phyloP scores from a whole-genome alignment of 2,888 invertebrate species.

The Sialis fuliginosa region DNA sequence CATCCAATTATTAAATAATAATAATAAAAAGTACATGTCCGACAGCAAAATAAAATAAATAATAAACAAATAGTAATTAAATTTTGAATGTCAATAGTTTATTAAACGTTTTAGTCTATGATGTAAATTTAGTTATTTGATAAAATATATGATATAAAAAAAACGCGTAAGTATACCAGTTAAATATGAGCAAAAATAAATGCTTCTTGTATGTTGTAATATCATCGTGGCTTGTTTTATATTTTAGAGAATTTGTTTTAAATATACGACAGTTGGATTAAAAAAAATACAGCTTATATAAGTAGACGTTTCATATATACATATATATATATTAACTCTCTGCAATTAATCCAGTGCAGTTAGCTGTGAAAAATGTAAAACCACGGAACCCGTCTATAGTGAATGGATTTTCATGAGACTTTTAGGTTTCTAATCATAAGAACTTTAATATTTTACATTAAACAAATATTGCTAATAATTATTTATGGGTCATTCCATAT shows the following conservation, averaged over 20 bases:
- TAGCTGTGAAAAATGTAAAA: no score
- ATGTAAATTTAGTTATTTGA: background rate
- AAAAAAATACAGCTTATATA: background rate
- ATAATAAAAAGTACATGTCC: background rate
- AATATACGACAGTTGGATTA: background rate
- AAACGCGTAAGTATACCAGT: conserved; percentile 1
- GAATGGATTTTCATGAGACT: no score
- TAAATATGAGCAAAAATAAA: background rate
- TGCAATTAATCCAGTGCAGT: no score
- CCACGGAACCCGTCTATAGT: no score
- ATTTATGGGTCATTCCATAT: no score
- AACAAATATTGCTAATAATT: no score
- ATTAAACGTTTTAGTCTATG: background rate
- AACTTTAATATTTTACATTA: no score
- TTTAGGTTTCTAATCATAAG: no score
- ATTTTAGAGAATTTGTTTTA: background rate
- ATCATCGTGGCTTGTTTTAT: conserved; percentile 21
- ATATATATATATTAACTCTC: no score
- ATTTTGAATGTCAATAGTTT: background rate
- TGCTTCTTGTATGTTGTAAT: conserved; percentile 22
- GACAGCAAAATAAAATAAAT: background rate
- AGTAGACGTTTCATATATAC: no score
- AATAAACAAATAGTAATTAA: background rate
- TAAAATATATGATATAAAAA: background rate
- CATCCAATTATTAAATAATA: no score